Conservation (phyloP, 2,113 vertebrate genomes). For the Callithrix jacchus region DNA sequence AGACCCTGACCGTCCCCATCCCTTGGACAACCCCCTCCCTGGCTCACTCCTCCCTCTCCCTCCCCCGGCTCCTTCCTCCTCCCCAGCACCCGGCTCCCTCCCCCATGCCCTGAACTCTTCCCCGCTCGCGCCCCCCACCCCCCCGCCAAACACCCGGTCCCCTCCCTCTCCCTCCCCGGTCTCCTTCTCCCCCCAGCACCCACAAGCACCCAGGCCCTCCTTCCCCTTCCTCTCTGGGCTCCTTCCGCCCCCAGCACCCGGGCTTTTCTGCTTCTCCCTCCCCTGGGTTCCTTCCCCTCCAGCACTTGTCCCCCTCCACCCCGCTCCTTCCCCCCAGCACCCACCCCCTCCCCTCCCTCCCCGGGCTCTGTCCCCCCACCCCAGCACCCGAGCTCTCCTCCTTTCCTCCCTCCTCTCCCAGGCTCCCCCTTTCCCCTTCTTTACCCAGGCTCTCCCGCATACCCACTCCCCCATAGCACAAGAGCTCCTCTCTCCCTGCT, state of each 20-base stretch:
- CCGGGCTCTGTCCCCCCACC: neutral
- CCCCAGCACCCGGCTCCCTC: too few species aligned
- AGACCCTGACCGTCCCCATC: neutral
- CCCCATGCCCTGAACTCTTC: too few species aligned
- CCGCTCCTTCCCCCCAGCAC: neutral
- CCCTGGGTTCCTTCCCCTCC: neutral
- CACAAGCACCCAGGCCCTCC: neutral
- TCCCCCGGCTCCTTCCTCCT: neutral
- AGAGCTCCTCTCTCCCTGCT: neutral
- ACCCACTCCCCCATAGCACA: too few species aligned
- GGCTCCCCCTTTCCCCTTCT: neutral
- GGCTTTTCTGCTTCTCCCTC: too few species aligned
- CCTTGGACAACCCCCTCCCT: neutral
- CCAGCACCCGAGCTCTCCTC: neutral
- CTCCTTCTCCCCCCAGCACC: neutral
- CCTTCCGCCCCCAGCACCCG: too few species aligned
- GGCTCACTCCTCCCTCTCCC: too few species aligned
- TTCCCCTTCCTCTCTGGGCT: neutral
- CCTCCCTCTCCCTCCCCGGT: too few species aligned
- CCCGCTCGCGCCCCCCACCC: too few species aligned
- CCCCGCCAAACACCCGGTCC: too few species aligned
- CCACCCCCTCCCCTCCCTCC: neutral
- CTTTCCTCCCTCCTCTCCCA: too few species aligned
- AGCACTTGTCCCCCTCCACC: accelerated
- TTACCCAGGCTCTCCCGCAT: neutral